Base-by-base conservation (phyloP, 2,888 invertebrate species). In the Aleiodes testaceus region DNA sequence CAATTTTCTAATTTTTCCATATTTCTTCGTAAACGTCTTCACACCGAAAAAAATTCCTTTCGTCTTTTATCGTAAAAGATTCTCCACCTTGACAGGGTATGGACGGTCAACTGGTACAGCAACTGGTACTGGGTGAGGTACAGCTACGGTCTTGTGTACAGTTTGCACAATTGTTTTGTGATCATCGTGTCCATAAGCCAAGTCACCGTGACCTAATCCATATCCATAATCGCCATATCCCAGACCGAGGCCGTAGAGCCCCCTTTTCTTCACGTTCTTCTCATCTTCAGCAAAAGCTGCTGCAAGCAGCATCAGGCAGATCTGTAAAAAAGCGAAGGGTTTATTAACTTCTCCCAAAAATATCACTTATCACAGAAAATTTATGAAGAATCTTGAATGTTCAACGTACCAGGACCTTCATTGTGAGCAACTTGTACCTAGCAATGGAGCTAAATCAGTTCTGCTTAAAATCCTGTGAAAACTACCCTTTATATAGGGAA, bases 51-150 rank as follows among this genome's bases (percentile, higher is more conserved):
- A 26, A 26, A 26, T 26, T 2, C 26, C 26, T 0, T 26, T 26
- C 26, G 26, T 26, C 5, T 5, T 6, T 9, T 7, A 6, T 7
- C 7, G 6, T 9, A 36, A 36, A 36, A 36, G n/a, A 26, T 69
- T 53, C 7, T 26, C 11, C 36, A 87, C 87, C 85, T 85, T 87
- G 7, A 89, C 88, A 16, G 89, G 88, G n/a, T 89, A 84, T 69
- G 88, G 88, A 70, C 89, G 89, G 76, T 89, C 89, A 45, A 90
- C 89, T 14, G 87, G 83, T 7, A 89, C 88, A 49, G 89, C 89
- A 69, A 89, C 87, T 16, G 89, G 88, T 7, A 89, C 85, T 11
- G 88, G 88, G 0, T 89, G 85, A 4, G 79, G 89, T 1, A 90
- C 87, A 61, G 88, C 85, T 52, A 89, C 85, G 72, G 89, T 88